Evolutionary conservation across 1,140 invertebrate species (phyloP), one percentile per base, ranked within the genome.

Genomic region (Drosophila ficusphila): DNA sequence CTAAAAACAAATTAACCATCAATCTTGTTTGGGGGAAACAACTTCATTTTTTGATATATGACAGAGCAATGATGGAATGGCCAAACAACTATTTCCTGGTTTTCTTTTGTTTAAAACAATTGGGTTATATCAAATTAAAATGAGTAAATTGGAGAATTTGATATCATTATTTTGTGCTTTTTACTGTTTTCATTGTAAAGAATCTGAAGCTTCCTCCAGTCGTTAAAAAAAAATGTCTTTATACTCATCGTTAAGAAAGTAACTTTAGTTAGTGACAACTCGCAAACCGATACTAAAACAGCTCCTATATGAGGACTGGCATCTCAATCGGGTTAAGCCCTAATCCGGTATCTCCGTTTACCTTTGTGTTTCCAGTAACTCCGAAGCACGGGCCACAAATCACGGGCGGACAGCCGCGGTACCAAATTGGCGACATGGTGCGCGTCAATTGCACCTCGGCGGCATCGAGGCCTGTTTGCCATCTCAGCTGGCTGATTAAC

Each of bases 401-500:
- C 90, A 94, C 94, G 2, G 96, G 96, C 6, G 96, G 96, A 29
- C 93, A 94, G 57, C 93, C 95, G 0, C 94, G 96, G 31, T 97
- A 97, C 92, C 95, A 96, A 79, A 93, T 96, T 31, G 96, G 96
- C 14, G 96, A 97, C 78, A 92, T 94, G n/a, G 96, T 97, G 6
- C 93, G 94, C 33, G 95, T 97, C 23, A 97, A 96, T 91, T 97
- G 97, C 91, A 97, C 96, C 9, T 97, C 96, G 16, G 95, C 94
- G 9, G 92, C 94, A 62, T 97, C 96, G 3, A 95, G 96, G 79
- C 97, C 97, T 1, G 96, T 96, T 2, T 96, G 96, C 29, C 94
- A 95, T 74, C 93, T 98, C 41, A 94, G 94, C 27, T 97, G 97
- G 97, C 96, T 96, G 92, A 96, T 98, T 91, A 98, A 98, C 90